Evolutionary conservation across 2,113 vertebrate genomes (phyloP).

Genomic region (Scalopus aquaticus): DNA sequence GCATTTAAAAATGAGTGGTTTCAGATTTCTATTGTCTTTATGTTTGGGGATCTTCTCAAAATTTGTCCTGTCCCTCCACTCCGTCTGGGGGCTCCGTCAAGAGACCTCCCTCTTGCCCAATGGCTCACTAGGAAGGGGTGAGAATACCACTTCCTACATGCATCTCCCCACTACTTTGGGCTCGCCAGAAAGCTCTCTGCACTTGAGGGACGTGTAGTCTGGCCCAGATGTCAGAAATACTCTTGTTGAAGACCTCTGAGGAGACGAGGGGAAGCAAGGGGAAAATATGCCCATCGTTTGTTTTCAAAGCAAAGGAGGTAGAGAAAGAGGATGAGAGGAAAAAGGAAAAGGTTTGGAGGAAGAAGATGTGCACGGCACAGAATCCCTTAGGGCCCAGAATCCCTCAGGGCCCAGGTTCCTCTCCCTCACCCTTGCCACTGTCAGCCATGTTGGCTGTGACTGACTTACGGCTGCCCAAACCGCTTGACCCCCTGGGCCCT

Average conservation of each 20-base stretch:
- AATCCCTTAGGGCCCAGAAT: too few relatives aligned
- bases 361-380: accelerated
- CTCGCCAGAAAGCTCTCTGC: background rate
- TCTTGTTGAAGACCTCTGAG: background rate
- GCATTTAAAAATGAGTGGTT: background rate
- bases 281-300: background rate
- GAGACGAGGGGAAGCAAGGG: background rate
- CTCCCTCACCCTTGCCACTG: background rate
- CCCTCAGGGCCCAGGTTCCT: too few relatives aligned
- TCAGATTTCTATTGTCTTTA: background rate
- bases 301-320: background rate
- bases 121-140: background rate
- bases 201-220: too few relatives aligned
- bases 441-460: too few relatives aligned
- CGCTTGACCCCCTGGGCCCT: accelerated
- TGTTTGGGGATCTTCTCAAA: background rate
- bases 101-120: background rate
- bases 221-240: background rate
- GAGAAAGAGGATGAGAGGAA: background rate
- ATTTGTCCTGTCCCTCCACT: background rate
- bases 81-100: background rate
- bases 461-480: background rate
- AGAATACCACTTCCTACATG: background rate
- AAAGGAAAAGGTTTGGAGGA: background rate
- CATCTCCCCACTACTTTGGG: background rate